Evolutionary conservation across 1,140 invertebrate species (phyloP).

Genomic region (Brachionus sp.): DNA sequence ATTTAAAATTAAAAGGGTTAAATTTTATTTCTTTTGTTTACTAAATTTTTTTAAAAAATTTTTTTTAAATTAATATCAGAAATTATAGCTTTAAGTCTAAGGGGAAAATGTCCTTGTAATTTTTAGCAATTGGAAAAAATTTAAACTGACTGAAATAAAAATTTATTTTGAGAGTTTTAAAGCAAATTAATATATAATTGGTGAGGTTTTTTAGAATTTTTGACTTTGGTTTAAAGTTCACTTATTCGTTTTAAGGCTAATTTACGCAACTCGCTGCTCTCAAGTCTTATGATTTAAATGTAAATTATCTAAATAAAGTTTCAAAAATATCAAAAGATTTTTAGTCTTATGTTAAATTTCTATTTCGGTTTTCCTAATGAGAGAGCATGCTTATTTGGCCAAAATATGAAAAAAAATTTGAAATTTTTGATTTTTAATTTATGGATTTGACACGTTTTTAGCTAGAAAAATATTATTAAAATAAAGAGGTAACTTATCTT

Average conservation of each 20-base stretch:
- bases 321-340: conserved; percentile 12
- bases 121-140: not conserved
- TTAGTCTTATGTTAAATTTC: not conserved
- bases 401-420: not conserved
- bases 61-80: too few relatives aligned
- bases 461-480: conserved; percentile 27
- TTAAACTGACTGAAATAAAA: too few relatives aligned
- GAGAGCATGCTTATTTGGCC: conserved; percentile 13
- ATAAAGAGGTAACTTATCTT: conserved; percentile 28
- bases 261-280: not conserved
- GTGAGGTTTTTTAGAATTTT: not conserved
- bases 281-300: conserved; percentile 36
- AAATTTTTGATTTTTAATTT: conserved; percentile 42
- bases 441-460: conserved; percentile 42
- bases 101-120: not conserved
- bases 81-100: too few relatives aligned
- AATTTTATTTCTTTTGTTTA: too few relatives aligned
- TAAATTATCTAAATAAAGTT: conserved; percentile 35
- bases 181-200: not conserved
- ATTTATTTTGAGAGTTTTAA: not conserved
- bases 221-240: not conserved
- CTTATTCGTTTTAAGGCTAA: not conserved
- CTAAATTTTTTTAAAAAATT: too few relatives aligned
- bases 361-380: conserved; percentile 11
- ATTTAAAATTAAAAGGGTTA: not conserved